Evolutionary conservation across 2,888 invertebrate genomes (phyloP).

Genomic region (Hydropsyche betteni): DNA sequence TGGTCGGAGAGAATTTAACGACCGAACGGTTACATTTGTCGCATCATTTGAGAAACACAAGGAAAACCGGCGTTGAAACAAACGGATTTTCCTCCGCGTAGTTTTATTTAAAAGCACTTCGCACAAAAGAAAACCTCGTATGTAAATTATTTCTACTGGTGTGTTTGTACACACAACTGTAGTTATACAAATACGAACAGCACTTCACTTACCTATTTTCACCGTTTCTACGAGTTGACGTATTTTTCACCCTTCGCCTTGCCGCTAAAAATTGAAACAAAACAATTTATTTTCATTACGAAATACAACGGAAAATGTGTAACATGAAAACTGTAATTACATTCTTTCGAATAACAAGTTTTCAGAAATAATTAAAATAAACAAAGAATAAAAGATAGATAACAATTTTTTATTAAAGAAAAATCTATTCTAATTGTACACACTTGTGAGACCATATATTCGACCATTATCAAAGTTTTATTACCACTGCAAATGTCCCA

Average conservation of each 20-base stretch:
- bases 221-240: background rate
- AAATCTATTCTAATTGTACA: background rate
- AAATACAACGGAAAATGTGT: too few relatives aligned
- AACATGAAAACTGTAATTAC: too few relatives aligned
- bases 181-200: background rate
- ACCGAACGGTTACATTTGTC: background rate
- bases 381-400: background rate
- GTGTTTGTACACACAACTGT: background rate
- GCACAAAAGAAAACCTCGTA: conserved; percentile 33
- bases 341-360: background rate
- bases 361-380: background rate
- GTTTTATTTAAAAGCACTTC: conserved; percentile 34
- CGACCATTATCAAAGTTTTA: conserved; percentile 21
- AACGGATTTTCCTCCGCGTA: conserved; percentile 21
- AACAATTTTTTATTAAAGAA: background rate
- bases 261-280: too few relatives aligned
- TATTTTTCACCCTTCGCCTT: too few relatives aligned
- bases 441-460: conserved; percentile 15
- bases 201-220: conserved; percentile 14
- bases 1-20: background rate
- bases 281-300: too few relatives aligned
- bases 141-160: conserved; percentile 40
- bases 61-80: conserved; percentile 19
- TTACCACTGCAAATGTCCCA: conserved; percentile 21
- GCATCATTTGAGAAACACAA: conserved; percentile 30